A percentile compares a stretch with the other conserved stretches of the same genome.
These are phyloP conservation scores for Nylanderia fulva DNA, from an alignment of 1,140 invertebrate species.

Conservation along the genomic window DNA sequence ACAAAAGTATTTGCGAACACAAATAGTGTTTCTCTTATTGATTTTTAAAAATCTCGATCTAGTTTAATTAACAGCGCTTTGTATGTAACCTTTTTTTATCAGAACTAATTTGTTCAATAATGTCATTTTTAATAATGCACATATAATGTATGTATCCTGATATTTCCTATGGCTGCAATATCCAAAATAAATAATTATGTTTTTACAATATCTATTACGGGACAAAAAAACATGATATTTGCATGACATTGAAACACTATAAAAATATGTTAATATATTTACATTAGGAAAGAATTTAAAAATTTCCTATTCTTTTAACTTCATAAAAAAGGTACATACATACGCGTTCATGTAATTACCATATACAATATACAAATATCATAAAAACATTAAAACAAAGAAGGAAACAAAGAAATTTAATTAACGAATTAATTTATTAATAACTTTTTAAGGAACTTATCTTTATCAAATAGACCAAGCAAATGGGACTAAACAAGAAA, in stretches of 20 bases:
- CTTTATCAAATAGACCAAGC: slow-evolving; percentile 71
- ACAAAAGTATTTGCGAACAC: slow-evolving; percentile 53
- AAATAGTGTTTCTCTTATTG: slow-evolving; percentile 39
- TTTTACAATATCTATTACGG: slow-evolving; percentile 54
- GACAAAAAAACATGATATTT: background rate
- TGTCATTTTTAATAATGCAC: slow-evolving; percentile 10
- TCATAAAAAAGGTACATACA: slow-evolving; percentile 45
- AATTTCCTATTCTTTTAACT: slow-evolving; percentile 69
- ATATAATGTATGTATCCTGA: slow-evolving; percentile 2
- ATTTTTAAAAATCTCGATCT: slow-evolving; percentile 48
- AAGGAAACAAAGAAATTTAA: slow-evolving; percentile 49
- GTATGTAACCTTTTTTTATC: slow-evolving; percentile 48
- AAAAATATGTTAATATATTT: slow-evolving; percentile 48
- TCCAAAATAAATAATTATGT: slow-evolving; percentile 50
- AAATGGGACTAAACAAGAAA: slow-evolving; percentile 73
- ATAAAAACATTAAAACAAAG: slow-evolving; percentile 41
- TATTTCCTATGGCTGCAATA: slow-evolving; percentile 11
- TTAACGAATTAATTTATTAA: slow-evolving; percentile 60
- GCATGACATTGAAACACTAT: slow-evolving; percentile 48
- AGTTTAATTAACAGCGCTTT: slow-evolving; percentile 60
- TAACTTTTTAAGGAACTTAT: slow-evolving; percentile 59
- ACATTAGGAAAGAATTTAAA: slow-evolving; percentile 61
- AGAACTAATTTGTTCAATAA: background rate
- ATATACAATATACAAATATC: slow-evolving; percentile 33
- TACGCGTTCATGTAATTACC: slow-evolving; percentile 37